These are phyloP conservation scores for Coryphaenoides rupestris DNA, from an alignment of 2,113 vertebrate species.

Conservation along the genomic window DNA sequence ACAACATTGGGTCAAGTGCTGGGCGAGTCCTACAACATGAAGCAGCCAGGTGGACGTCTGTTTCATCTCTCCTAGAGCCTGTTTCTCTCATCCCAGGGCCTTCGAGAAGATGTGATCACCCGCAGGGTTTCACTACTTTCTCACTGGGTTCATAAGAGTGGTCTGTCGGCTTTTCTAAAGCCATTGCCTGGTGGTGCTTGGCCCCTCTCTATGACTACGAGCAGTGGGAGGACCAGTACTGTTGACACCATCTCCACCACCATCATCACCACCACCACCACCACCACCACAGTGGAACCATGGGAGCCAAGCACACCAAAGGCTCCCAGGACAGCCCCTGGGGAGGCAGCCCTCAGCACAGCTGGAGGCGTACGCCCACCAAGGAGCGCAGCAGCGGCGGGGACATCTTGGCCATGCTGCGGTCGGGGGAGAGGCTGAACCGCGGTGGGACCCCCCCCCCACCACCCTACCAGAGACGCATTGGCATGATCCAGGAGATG, in stretches of 20 bases:
- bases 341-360: constrained; percentile 73
- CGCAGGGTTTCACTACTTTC: constrained; percentile 10
- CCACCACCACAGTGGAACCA: constrained; percentile 45
- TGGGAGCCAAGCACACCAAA: constrained; percentile 93
- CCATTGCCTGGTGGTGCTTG: background rate
- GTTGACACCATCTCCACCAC: background rate
- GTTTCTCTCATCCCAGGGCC: background rate
- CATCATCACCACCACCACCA: background rate
- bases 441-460: constrained; percentile 68
- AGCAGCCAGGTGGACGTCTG: background rate
- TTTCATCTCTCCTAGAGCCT: background rate
- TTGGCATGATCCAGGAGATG: constrained; percentile 95
- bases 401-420: constrained; percentile 84
- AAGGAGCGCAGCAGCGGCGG: constrained; percentile 63
- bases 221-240: constrained; percentile 9
- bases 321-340: constrained; percentile 66
- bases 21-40: background rate
- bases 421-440: constrained; percentile 83
- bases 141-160: too few species aligned
- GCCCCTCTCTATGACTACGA: constrained; percentile 8
- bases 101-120: constrained; percentile 21
- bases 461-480: constrained; percentile 88
- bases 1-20: background rate
- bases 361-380: constrained; percentile 74
- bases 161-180: background rate